Base-by-base conservation (phyloP, 2,113 vertebrate genomes). In the Lethenteron camtschaticum region DNA sequence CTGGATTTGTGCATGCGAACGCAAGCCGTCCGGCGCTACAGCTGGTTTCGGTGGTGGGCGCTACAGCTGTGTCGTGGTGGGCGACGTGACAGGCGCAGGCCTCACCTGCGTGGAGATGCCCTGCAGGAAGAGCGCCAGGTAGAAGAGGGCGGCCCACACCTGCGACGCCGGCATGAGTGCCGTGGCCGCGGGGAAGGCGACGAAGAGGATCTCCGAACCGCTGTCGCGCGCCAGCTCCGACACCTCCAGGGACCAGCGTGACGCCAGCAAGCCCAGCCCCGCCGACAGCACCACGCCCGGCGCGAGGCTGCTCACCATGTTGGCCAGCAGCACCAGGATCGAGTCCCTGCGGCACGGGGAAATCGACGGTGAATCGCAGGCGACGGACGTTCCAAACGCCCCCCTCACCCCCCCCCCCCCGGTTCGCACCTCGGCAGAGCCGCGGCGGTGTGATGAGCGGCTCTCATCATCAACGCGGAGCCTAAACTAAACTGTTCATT, bases 261-360 rank as follows among this genome's bases (percentile, higher is more conserved):
- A 16, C n/a, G n/a, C 63, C n/a, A 66, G 63, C n/a, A 66, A 16
- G 24, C 63, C 63, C n/a, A 66, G 10, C 9, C n/a, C n/a, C n/a
- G 63, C 63, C 24, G 63, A n/a, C 63, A 66, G n/a, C 8, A 66
- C 63, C n/a, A 66, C 9, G 63, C 63, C 63, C 24, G 63, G 63
- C n/a, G n/a, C n/a, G 24, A 66, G 63, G 63, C 63, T 66, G 63
- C 63, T 24, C 9, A 66, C 9, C n/a, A 66, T 66, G 63, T 66
- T 66, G n/a, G 63, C 63, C 63, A 66, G 63, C 63, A 66, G n/a
- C 63, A 66, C 63, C 63, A 66, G 63, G n/a, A 66, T 24, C n/a
- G 63, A 9, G 24, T 66, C 63, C 63, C 63, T 66, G 63, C 63
- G 24, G 63, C 24, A 10, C 10, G 63, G n/a, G 24, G 10, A 66